phyloP scores from a whole-genome alignment of 2,113 vertebrate genomes.

The Pachypanchax playfairii region DNA sequence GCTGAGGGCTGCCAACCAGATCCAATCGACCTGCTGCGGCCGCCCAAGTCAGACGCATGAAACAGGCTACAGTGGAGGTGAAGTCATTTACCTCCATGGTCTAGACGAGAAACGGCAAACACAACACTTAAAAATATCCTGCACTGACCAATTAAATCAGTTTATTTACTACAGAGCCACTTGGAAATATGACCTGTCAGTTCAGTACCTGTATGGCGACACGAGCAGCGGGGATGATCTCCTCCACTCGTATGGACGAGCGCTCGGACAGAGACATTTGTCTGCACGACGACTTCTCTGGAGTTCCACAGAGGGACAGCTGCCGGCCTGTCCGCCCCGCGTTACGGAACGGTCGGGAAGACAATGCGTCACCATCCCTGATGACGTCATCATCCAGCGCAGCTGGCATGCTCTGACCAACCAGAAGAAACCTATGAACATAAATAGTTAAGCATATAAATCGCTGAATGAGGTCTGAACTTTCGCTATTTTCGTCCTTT shows the following conservation, averaged over 20 bases:
- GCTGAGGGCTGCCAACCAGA: constrained; percentile 95
- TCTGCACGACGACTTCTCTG: constrained; percentile 94
- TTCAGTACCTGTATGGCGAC: constrained; percentile 94
- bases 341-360: constrained; percentile 96
- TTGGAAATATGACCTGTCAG: too few relatives aligned
- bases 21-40: constrained; percentile 95
- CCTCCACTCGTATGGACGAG: constrained; percentile 96
- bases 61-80: constrained; percentile 95
- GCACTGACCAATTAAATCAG: too few relatives aligned
- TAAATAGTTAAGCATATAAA: neutral
- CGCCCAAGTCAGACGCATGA: constrained; percentile 98
- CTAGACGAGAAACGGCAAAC: constrained; percentile 66
- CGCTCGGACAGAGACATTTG: constrained; percentile 96
- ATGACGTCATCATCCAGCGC: constrained; percentile 89
- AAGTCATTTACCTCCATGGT: constrained; percentile 98
- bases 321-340: constrained; percentile 86
- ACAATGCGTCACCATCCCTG: constrained; percentile 91
- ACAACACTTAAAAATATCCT: too few relatives aligned
- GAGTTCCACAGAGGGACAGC: constrained; percentile 94
- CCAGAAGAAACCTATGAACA: constrained; percentile 89
- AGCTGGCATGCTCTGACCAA: constrained; percentile 94
- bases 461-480: neutral
- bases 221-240: constrained; percentile 96
- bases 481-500: too few relatives aligned
- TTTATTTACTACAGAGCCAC: too few relatives aligned